Percentiles rank a stretch among this genome's conserved stretches.
Evolutionary conservation across 2,888 invertebrate genomes (phyloP).

Genomic region (Flexamia atlantica): DNA sequence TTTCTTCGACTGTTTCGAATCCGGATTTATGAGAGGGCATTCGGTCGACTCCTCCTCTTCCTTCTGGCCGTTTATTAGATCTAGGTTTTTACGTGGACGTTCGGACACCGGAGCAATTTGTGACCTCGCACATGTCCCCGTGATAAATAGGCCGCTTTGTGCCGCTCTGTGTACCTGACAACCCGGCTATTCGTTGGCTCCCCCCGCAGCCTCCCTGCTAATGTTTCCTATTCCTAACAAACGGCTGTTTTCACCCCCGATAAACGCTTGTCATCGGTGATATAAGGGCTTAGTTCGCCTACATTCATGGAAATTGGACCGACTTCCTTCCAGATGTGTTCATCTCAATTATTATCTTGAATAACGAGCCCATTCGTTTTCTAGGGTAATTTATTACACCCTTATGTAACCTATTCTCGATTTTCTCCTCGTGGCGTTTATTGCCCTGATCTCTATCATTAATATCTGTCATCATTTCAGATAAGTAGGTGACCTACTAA

Average conservation of each 20-base stretch:
- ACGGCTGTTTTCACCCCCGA: conserved; percentile 22
- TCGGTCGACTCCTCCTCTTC: conserved; percentile 42
- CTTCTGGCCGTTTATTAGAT: conserved; percentile 47
- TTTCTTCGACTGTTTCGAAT: conserved; percentile 51
- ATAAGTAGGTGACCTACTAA: too few species aligned
- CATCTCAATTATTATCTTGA: conserved; percentile 34
- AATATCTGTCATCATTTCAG: too few species aligned
- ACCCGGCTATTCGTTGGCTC: conserved; percentile 16
- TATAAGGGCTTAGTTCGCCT: neutral
- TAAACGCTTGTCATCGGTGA: conserved; percentile 19
- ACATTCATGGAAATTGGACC: conserved; percentile 4
- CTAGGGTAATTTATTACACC: neutral
- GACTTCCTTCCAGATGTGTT: conserved; percentile 27
- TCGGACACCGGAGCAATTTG: conserved; percentile 34
- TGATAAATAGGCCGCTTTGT: conserved; percentile 52
- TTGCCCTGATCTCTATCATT: too few species aligned
- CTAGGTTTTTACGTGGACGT: conserved; percentile 29
- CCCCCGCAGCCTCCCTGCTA: neutral
- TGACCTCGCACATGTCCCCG: conserved; percentile 37
- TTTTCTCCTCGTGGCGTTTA: too few species aligned
- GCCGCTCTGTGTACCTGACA: conserved; percentile 40
- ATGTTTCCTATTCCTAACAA: conserved; percentile 34
- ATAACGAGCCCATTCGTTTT: conserved; percentile 24
- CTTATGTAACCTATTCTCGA: neutral
- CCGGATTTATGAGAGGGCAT: conserved; percentile 57